These are phyloP conservation scores for Melierax canorus DNA, from an alignment of 2,113 vertebrate species.

Conservation along the genomic window DNA sequence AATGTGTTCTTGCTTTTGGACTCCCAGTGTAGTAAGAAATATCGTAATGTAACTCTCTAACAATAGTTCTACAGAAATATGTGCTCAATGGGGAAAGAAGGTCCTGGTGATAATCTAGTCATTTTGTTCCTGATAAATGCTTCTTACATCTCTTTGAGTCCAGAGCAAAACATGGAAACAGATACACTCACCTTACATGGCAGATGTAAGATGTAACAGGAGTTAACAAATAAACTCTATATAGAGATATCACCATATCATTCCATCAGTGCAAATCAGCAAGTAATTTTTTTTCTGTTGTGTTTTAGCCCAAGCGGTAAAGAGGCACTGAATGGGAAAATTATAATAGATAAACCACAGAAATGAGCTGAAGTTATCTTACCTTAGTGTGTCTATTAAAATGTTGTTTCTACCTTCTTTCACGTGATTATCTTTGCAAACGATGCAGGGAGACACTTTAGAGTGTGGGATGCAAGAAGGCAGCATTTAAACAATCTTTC, in stretches of 20 bases:
- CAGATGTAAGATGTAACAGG: not conserved
- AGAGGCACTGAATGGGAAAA: not conserved
- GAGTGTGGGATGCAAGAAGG: not conserved
- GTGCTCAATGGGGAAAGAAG: not conserved
- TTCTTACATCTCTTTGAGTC: not conserved
- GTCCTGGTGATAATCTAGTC: not conserved
- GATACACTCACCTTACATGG: not conserved
- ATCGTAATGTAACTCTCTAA: not conserved
- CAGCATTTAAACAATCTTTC: not conserved
- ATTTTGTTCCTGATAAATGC: not conserved
- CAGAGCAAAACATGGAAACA: not conserved
- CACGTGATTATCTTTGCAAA: not conserved
- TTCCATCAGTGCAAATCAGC: not conserved
- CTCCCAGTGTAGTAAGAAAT: not conserved
- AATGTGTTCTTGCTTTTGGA: conserved; percentile 47
- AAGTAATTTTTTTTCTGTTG: not conserved
- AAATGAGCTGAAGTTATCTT: not conserved
- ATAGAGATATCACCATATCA: not conserved
- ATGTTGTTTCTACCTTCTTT: not conserved
- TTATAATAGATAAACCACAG: not conserved
- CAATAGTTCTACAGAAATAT: not conserved
- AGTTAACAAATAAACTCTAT: not conserved
- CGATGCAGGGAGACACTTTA: not conserved
- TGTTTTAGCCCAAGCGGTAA: not conserved
- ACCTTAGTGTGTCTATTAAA: not conserved